Base-by-base conservation (phyloP, 2,113 vertebrate species). In the Mohoua ochrocephala region DNA sequence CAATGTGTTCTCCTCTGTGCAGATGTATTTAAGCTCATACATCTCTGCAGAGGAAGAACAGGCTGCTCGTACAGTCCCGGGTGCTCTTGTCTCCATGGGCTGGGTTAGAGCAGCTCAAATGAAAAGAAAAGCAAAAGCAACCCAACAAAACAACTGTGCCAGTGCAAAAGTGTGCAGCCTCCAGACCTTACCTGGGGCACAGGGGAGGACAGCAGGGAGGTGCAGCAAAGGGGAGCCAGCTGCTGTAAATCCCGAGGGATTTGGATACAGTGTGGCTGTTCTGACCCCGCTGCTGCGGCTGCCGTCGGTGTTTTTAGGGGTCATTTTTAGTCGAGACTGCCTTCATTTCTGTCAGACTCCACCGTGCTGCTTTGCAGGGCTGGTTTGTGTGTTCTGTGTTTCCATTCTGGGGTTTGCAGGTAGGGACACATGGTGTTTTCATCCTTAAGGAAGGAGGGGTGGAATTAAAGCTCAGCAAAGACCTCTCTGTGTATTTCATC, bases 281-380 rank as follows among this genome's bases (percentile, higher is more conserved):
- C 26, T 49, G n/a, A 30, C 28, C 45, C 24, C 0, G 1, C 60
- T 6, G 31, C n/a, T 39, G 65, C 0, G 0, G 44, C 13, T 45
- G 63, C 52, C n/a, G 14, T 10, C 0, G 0, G 12, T 35, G 77
- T 12, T 71, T 50, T 41, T 37, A 68, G 56, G 84, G 45, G 10
- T 37, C 37, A 45, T 8, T 86, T 83, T 80, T 17, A 44, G 24
- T 41, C 54, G 26, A 15, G 30, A 6, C 31, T 74, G 31, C n/a
- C 31, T 44, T 71, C 5, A 2, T 56, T 45, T 57, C 21, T 64
- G 49, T 64, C 50, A 44, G 37, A 7, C 26, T 45, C 47, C 21
- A 13, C 23, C 23, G 52, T 21, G 64, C 45, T 78, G 80, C 2
- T 53, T 50, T 81, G 22, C n/a, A 37, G 80, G 57, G 56, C 30